phyloP scores from a whole-genome alignment of 2,888 invertebrate genomes.

The Troglohyphantes excavatus region DNA sequence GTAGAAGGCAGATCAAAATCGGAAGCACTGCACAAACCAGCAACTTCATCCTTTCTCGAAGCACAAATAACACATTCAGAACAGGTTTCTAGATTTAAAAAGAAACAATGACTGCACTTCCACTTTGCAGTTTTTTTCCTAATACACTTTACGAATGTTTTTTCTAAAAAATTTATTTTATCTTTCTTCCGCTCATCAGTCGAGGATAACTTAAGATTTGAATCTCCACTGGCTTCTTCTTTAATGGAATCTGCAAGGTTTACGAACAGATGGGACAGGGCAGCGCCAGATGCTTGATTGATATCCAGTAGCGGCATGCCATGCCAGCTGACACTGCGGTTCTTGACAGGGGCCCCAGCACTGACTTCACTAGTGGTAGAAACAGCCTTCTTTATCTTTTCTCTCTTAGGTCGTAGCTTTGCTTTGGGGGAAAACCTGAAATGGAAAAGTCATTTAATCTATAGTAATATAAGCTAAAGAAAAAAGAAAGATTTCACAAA shows the following conservation, averaged over 20 bases:
- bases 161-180: constrained; percentile 79
- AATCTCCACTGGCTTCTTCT: constrained; percentile 66
- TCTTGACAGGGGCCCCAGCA: constrained; percentile 58
- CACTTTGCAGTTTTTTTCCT: constrained; percentile 80
- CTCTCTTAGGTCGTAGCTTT: constrained; percentile 50
- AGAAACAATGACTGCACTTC: constrained; percentile 79
- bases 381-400: constrained; percentile 70
- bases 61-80: constrained; percentile 79
- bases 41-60: constrained; percentile 45
- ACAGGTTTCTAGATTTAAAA: constrained; percentile 79
- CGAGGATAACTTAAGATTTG: constrained; percentile 32
- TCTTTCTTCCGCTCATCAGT: constrained; percentile 65
- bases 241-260: constrained; percentile 72
- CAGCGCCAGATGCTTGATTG: constrained; percentile 62
- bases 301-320: constrained; percentile 70
- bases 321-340: constrained; percentile 78
- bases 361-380: constrained; percentile 41
- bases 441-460: too few species aligned
- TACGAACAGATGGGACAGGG: constrained; percentile 71
- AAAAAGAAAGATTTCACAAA: too few species aligned
- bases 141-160: constrained; percentile 80
- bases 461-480: too few species aligned
- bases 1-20: constrained; percentile 75
- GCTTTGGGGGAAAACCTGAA: constrained; percentile 59
- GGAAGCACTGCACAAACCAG: constrained; percentile 40